Evolutionary conservation across 2,113 vertebrate genomes (phyloP).

Genomic region (Megaptera novaeangliae): DNA sequence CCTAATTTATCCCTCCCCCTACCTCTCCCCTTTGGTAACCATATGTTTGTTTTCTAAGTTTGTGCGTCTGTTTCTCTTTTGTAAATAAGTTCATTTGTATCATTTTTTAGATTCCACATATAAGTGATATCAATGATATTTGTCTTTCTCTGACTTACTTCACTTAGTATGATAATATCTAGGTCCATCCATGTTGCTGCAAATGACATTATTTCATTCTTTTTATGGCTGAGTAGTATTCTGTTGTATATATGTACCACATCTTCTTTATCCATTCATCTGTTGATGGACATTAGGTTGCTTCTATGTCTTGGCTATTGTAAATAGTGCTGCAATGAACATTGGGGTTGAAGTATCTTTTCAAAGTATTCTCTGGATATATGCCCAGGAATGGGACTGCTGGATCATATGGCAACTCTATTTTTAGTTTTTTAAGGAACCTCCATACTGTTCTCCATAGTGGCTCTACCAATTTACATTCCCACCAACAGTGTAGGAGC

Average conservation of each 20-base stretch:
- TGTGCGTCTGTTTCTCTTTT: not conserved
- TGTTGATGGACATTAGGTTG: not conserved
- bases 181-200: not conserved
- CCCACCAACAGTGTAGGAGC: not conserved
- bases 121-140: not conserved
- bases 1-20: not conserved
- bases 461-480: not conserved
- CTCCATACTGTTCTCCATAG: not conserved
- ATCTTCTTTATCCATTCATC: not conserved
- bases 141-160: not conserved
- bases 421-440: not conserved
- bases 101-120: not conserved
- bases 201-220: not conserved
- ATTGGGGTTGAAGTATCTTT: not conserved
- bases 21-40: not conserved
- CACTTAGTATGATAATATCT: not conserved
- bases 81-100: not conserved
- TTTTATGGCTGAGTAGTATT: not conserved
- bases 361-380: not conserved
- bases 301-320: not conserved
- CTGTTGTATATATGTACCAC: not conserved
- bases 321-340: not conserved
- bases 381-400: not conserved
- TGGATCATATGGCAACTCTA: not conserved
- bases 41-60: not conserved